These are phyloP conservation scores for Hartigia nigra DNA, from an alignment of 2,888 invertebrate genomes.

Conservation along the genomic window DNA sequence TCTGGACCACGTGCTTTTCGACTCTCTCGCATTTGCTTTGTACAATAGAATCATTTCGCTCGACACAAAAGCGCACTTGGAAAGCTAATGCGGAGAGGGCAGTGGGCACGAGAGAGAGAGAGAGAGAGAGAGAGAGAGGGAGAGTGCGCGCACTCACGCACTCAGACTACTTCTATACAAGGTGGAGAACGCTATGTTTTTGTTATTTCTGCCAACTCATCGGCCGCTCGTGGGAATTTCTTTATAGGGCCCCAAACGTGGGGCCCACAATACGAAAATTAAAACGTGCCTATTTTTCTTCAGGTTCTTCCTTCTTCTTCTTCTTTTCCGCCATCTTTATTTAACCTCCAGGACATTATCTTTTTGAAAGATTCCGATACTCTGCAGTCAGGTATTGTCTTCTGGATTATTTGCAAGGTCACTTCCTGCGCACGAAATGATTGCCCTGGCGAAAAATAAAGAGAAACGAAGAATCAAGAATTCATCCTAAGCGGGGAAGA, in stretches of 20 bases:
- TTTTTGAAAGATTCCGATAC: background rate
- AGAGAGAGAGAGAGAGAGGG: background rate
- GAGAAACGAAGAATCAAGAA: background rate
- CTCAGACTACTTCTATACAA: background rate
- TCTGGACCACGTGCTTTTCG: constrained; percentile 2
- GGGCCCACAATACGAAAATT: constrained; percentile 42
- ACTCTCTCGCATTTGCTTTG: background rate
- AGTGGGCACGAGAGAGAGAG: background rate
- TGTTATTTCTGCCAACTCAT: constrained; percentile 60
- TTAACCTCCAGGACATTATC: background rate
- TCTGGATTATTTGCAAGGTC: constrained; percentile 47
- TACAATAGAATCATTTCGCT: constrained; percentile 3
- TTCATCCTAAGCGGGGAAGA: background rate
- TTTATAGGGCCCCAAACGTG: constrained; percentile 48
- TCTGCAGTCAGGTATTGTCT: constrained; percentile 39
- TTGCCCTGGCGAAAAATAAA: constrained; percentile 6
- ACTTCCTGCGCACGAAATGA: constrained; percentile 37
- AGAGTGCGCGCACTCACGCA: background rate
- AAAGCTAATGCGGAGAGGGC: background rate
- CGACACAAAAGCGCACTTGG: background rate
- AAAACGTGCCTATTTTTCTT: constrained; percentile 12
- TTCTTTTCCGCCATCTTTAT: constrained; percentile 26
- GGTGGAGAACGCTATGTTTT: constrained; percentile 48
- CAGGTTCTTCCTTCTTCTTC: constrained; percentile 26
- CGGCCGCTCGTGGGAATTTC: constrained; percentile 55